A percentile compares a stretch with the other conserved stretches of the same genome.
Conservation (phyloP, 2,113 vertebrate genomes). For the Plecturocebus donacophilus region DNA sequence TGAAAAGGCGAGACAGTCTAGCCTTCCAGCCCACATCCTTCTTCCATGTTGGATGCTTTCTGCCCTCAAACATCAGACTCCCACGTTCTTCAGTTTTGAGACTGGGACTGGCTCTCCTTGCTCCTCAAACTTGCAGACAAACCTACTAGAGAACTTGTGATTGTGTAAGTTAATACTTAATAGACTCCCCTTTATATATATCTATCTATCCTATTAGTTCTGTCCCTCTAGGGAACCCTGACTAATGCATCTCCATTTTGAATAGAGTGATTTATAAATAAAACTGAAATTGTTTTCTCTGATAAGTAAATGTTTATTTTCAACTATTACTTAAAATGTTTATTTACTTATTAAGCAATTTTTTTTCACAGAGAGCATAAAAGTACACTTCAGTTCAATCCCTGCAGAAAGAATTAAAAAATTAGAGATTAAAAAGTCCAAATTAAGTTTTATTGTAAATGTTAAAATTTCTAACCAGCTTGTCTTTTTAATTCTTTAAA, state of each 20-base stretch:
- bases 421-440: slow-evolving; percentile 19
- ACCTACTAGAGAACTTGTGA: no score
- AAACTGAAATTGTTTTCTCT: slow-evolving; percentile 56
- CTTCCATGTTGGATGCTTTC: no score
- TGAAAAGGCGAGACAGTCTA: no score
- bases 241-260: neutral
- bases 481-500: slow-evolving; percentile 37
- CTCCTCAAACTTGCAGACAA: no score
- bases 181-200: no score
- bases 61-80: no score
- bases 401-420: neutral
- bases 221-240: no score
- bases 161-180: no score
- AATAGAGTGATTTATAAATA: slow-evolving; percentile 60
- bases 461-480: slow-evolving; percentile 33
- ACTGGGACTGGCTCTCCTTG: no score
- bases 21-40: no score
- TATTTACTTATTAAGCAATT: neutral
- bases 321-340: slow-evolving; percentile 42
- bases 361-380: neutral
- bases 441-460: slow-evolving; percentile 44
- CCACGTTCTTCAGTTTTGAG: no score
- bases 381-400: neutral
- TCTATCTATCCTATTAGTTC: no score
- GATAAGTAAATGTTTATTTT: slow-evolving; percentile 38